These are phyloP conservation scores for Pegoplata infirma DNA, from an alignment of 2,888 invertebrate genomes.

Conservation along the genomic window DNA sequence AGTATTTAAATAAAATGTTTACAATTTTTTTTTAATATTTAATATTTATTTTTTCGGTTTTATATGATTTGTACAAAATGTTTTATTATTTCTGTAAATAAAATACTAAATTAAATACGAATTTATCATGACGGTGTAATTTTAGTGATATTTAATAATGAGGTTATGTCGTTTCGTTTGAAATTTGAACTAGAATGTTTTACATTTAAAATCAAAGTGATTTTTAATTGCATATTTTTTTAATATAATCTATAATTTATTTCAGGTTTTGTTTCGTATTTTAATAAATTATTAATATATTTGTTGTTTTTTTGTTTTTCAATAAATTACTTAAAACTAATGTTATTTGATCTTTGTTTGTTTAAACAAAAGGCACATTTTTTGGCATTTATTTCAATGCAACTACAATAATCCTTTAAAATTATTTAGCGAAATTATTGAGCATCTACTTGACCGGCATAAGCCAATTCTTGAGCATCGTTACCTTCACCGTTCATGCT, in stretches of 20 bases:
- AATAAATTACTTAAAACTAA: constrained; percentile 75
- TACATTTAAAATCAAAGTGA: constrained; percentile 23
- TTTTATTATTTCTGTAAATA: background rate
- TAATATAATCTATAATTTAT: constrained; percentile 1
- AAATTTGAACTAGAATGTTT: constrained; percentile 58
- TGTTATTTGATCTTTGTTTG: constrained; percentile 23
- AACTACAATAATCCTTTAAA: constrained; percentile 23
- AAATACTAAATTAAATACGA: constrained; percentile 21
- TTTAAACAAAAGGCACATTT: constrained; percentile 72
- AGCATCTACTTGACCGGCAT: constrained; percentile 81
- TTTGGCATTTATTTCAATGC: constrained; percentile 51
- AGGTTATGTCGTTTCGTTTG: constrained; percentile 49
- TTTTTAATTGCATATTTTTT: constrained; percentile 24
- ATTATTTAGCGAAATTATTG: constrained; percentile 35
- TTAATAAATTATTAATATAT: constrained; percentile 45
- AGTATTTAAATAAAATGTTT: no score
- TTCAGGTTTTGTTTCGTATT: constrained; percentile 41
- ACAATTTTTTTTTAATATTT: no score
- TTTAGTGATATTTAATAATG: constrained; percentile 22
- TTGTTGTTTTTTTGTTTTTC: constrained; percentile 27
- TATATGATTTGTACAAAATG: constrained; percentile 34
- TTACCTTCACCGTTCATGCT: constrained; percentile 81
- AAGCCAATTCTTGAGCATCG: constrained; percentile 85
- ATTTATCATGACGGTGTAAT: background rate
- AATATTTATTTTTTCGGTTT: constrained; percentile 18